Evolutionary conservation across 2,113 vertebrate species (phyloP), one percentile per base, ranked within the genome.

Genomic region (Chrysochloris asiatica): DNA sequence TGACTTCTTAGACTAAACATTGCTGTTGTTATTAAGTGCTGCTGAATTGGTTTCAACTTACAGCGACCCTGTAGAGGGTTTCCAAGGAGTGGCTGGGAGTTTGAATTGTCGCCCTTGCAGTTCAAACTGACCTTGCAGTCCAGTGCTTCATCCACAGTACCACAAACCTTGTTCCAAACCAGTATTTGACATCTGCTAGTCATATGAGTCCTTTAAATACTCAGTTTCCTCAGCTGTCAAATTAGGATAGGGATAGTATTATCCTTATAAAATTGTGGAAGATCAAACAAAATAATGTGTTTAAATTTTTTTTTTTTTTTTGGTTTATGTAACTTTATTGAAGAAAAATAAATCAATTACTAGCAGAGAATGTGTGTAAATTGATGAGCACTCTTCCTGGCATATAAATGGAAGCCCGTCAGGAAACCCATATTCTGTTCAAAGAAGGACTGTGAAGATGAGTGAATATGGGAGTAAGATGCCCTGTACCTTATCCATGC

Each of bases 151-250:
- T n/a, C n/a, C n/a, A n/a, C n/a, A n/a, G n/a, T n/a, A n/a, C n/a
- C n/a, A n/a, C n/a, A n/a, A n/a, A 85, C 2, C 36, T 86, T 83
- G 72, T 76, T 86, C 41, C n/a, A 82, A 86, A 76, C 90, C 56
- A 48, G 33, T 26, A 93, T 16, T 38, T 43, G 71, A 63, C n/a
- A 61, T 26, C 2, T 10, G 38, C 22, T 54, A 47, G n/a, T 88
- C 65, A 86, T 3, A 47, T 13, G 28, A 72, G 11, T 5, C 76
- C 33, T 80, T 45, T 89, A 61, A 86, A 67, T 79, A 47, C 26
- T 73, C 33, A 28, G 36, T 79, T 92, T 94, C 41, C 63, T 83
- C 4, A 47, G 50, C 28, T 93, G 17, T 92, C 78, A 67, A 90
- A 45, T 86, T 69, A 89, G 82, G 28, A 45, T 71, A 84, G 38